Conservation (phyloP, 2,888 invertebrate genomes). For the Scrobipalpa costella region DNA sequence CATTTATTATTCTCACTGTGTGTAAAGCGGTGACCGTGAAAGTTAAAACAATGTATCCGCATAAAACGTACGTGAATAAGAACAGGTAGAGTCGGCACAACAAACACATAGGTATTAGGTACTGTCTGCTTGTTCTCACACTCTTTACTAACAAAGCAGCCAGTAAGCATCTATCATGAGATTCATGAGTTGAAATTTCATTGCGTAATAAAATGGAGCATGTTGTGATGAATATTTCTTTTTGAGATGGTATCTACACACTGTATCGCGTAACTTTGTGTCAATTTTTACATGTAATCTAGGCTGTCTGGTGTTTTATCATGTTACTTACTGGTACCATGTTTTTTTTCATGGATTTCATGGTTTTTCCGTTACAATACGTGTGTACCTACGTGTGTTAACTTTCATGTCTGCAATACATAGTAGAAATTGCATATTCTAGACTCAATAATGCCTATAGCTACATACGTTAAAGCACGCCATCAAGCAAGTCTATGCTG, state of each 20-base stretch:
- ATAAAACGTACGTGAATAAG: constrained; percentile 15
- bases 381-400: too few species aligned
- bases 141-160: constrained; percentile 42
- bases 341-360: too few species aligned
- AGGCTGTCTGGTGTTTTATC: too few species aligned
- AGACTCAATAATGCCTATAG: neutral
- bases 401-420: too few species aligned
- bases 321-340: too few species aligned
- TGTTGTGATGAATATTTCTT: neutral
- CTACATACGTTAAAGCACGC: neutral
- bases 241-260: too few species aligned
- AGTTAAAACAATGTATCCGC: constrained; percentile 14
- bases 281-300: too few species aligned
- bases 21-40: constrained; percentile 5
- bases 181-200: neutral
- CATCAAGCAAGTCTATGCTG: neutral
- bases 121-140: constrained; percentile 1
- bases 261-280: too few species aligned
- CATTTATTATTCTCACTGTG: neutral
- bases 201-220: constrained; percentile 2
- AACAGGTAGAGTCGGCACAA: constrained; percentile 29
- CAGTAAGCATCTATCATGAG: neutral
- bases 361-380: too few species aligned
- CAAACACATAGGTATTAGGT: constrained; percentile 15
- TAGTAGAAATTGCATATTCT: too few species aligned